phyloP scores from a whole-genome alignment of 2,797 vertebrate genomes.

The Emys orbicularis region DNA sequence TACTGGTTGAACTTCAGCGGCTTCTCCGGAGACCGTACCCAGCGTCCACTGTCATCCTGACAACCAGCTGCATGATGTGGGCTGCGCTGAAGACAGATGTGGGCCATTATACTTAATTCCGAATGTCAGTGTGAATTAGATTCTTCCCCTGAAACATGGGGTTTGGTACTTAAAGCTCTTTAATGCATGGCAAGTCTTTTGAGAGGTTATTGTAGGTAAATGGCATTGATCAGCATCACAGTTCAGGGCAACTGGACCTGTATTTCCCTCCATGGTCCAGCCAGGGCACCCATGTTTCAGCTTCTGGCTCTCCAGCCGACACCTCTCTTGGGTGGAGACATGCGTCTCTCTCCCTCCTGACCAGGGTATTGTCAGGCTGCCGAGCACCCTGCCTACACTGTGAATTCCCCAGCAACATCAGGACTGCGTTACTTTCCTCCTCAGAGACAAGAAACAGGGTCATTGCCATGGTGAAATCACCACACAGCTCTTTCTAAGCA shows the following conservation, averaged over 20 bases:
- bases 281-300: background rate
- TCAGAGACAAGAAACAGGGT: background rate
- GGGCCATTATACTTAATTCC: background rate
- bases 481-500: background rate
- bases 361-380: background rate
- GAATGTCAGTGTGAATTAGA: background rate
- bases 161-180: background rate
- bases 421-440: background rate
- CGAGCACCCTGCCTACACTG: background rate
- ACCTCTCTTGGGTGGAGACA: no score
- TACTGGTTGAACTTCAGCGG: background rate
- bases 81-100: no score
- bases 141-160: background rate
- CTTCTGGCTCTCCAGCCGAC: background rate
- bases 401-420: background rate
- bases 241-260: background rate
- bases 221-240: background rate
- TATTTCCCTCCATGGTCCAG: background rate
- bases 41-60: background rate
- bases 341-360: background rate
- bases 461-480: background rate
- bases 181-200: no score
- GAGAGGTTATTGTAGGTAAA: background rate
- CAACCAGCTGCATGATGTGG: rapidly evolving
- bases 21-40: background rate